Base-by-base conservation (phyloP, 1,140 invertebrate species). In the Drosophila hydei region DNA sequence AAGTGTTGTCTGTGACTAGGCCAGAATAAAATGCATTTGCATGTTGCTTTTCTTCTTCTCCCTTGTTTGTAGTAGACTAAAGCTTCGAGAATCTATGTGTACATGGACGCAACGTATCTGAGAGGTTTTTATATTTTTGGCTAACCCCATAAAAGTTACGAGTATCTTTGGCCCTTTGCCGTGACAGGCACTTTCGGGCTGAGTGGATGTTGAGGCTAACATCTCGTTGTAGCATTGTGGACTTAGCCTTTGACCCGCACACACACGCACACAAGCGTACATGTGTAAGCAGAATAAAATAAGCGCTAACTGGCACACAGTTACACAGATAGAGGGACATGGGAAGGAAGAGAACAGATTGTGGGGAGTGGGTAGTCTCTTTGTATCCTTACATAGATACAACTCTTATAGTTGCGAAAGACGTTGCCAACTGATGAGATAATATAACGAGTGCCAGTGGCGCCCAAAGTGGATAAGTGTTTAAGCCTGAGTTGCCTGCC, bases 401-500 rank as follows among this genome's bases (percentile, higher is more conserved):
- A 74, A 71, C 77, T 80, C 74, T 65, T 71, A 73, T 76, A 64
- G 73, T 79, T 79, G 69, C 63, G 64, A 79, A 84, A 87, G 81
- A 81, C 74, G 75, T 65, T 81, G 65, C 75, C 77, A 72, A 71
- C 67, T 81, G 81, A 81, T 87, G 81, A 81, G 77, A 87, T 87
- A 87, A 88, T 87, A 87, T 78, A 88, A 87, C 72, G 81, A 87
- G 75, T 85, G 72, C 58, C 74, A 50, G 71, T 62, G 33, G 51
- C 65, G 74, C 60, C 67, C 59, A 81, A 75, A 88, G 78, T 88
- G 83, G 83, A 83, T 88, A 88, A 88, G 83, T 88, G 83, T 88
- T 88, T 88, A 88, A 88, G 83, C 83, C 78, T 83, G 78, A 88
- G 78, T 45, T 88, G 72, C 62, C 52, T 36, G 61, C 65, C 38